Conservation (phyloP, 2,888 invertebrate species). For the Lampropteryx suffumata region DNA sequence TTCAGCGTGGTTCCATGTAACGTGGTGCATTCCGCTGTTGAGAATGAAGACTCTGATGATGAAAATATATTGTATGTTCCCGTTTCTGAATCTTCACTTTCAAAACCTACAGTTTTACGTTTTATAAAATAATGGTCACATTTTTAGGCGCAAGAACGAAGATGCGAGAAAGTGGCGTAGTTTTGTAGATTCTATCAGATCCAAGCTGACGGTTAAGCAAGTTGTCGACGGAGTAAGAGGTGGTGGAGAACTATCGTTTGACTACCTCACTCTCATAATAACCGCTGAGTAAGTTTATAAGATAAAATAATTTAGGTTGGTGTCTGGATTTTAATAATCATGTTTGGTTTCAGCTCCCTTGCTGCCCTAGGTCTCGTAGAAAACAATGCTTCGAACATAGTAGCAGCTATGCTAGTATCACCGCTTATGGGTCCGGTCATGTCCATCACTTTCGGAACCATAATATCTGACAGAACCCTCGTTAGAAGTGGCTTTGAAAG, state of each 20-base stretch:
- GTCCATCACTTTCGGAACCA: constrained; percentile 93
- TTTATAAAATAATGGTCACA: not conserved
- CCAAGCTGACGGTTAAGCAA: constrained; percentile 91
- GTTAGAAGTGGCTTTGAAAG: constrained; percentile 87
- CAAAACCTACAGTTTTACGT: not conserved
- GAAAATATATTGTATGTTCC: constrained; percentile 64
- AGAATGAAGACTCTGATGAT: constrained; percentile 55
- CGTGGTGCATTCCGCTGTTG: constrained; percentile 76
- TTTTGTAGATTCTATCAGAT: constrained; percentile 90
- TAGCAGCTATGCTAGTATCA: constrained; percentile 89
- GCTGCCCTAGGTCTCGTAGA: constrained; percentile 93
- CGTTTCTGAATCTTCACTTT: not conserved
- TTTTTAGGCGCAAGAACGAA: constrained; percentile 66
- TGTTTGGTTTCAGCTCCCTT: constrained; percentile 83
- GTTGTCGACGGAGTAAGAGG: constrained; percentile 90
- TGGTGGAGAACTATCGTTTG: constrained; percentile 92
- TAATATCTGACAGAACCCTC: constrained; percentile 88
- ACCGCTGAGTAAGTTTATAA: constrained; percentile 88
- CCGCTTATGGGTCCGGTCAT: constrained; percentile 93
- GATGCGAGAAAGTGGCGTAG: constrained; percentile 86
- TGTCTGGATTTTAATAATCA: not conserved
- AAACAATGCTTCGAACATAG: constrained; percentile 91
- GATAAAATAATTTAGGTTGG: too few relatives aligned
- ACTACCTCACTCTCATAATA: constrained; percentile 89
- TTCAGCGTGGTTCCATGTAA: constrained; percentile 84